Evolutionary conservation across 2,113 vertebrate species (phyloP), one percentile per base, ranked within the genome.

Genomic region (Okapia johnstoni): DNA sequence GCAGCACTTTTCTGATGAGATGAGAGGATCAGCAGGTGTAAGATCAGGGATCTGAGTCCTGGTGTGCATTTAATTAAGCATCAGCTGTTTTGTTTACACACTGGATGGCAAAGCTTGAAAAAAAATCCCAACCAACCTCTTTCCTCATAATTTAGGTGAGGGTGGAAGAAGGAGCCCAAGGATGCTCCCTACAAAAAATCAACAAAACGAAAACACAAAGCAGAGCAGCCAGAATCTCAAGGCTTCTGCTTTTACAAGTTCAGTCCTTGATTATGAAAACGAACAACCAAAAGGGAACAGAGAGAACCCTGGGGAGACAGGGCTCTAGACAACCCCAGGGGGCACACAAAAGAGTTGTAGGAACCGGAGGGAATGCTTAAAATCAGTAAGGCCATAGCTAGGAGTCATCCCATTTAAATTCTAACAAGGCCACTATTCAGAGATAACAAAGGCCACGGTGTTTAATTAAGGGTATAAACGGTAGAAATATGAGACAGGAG

Each of bases 401-500:
- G 52, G 11, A 96, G 88, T 87, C 95, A 60, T 92, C 86, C 86
- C 36, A 94, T 96, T 95, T 97, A 88, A 91, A 94, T 95, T 93
- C 97, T 97, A 98, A 98, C 97, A 91, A 96, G 97, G 89, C 84
- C 28, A 0, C 43, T 85, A 54, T 79, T 93, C 93, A 26, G 73
- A 86, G 95, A 98, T 98, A 98, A 98, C 95, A 98, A 98, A 98
- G 97, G 95, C 98, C 97, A 92, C 43, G 43, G 95, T 97, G 97
- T 97, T 98, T 98, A 98, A 98, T 98, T 98, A 98, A 98, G 96
- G 97, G 96, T 96, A 96, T 90, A 97, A 98, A 97, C 58, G 95
- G 96, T 94, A 98, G 93, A 98, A 98, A 97, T 98, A 98, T 97
- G 97, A 98, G 98, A 98, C 97, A 97, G 97, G 86, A 96, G 96